These are phyloP conservation scores for Hyles vespertilio DNA, from an alignment of 1,140 invertebrate species.

Conservation along the genomic window DNA sequence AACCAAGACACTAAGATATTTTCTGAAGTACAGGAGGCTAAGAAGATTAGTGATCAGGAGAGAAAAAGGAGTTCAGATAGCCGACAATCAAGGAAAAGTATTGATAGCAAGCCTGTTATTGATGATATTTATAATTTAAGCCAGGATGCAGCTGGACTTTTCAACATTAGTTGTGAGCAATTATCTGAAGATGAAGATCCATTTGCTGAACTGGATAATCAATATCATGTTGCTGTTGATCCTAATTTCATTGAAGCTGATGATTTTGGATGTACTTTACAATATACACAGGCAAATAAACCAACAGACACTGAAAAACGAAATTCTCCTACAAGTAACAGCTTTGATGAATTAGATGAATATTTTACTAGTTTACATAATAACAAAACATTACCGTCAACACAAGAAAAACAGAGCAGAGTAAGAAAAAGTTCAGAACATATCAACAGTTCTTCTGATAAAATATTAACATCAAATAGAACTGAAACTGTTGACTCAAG, in stretches of 20 bases:
- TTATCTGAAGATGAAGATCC: constrained; percentile 60
- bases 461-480: too few species aligned
- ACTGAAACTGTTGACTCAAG: constrained; percentile 8
- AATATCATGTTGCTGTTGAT: constrained; percentile 69
- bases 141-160: constrained; percentile 24
- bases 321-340: too few species aligned
- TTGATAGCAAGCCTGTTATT: constrained; percentile 23
- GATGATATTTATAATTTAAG: constrained; percentile 10
- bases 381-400: too few species aligned
- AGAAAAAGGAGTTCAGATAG: constrained; percentile 26
- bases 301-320: too few species aligned
- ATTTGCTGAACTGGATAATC: constrained; percentile 64
- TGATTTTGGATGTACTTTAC: constrained; percentile 30
- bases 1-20: constrained; percentile 21
- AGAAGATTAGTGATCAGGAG: constrained; percentile 31
- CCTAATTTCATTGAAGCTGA: constrained; percentile 59
- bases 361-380: too few species aligned
- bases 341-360: too few species aligned
- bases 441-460: too few species aligned
- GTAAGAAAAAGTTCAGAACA: too few species aligned
- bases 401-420: too few species aligned
- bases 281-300: constrained; percentile 1
- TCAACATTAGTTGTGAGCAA: constrained; percentile 41
- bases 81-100: constrained; percentile 18
- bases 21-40: constrained; percentile 36